Evolutionary conservation across 2,797 vertebrate genomes (phyloP).

Genomic region (Liparis tanakae): DNA sequence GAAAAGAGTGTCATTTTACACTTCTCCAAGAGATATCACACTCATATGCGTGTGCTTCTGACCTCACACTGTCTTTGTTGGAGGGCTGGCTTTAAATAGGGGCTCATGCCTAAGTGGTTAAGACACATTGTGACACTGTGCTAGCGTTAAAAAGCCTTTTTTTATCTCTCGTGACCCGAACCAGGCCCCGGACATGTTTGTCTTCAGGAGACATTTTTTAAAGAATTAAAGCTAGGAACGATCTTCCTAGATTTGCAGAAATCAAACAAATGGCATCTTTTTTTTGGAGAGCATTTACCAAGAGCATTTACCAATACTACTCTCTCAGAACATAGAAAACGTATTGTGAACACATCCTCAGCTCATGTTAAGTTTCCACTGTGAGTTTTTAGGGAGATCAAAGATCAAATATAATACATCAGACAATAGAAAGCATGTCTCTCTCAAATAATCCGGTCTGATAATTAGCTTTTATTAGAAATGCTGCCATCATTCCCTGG

Average conservation of each 20-base stretch:
- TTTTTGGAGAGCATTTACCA: not conserved
- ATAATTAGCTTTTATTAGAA: slow-evolving; percentile 69
- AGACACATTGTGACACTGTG: slow-evolving; percentile 58
- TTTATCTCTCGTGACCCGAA: slow-evolving; percentile 37
- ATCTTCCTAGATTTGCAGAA: not conserved
- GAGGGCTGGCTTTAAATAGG: slow-evolving; percentile 64
- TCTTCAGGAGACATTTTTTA: slow-evolving; percentile 20
- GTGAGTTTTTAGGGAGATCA: slow-evolving; percentile 21
- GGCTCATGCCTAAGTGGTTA: slow-evolving; percentile 53
- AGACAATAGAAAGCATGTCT: slow-evolving; percentile 21
- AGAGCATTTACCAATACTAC: not conserved
- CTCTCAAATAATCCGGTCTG: slow-evolving; percentile 35
- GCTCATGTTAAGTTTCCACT: slow-evolving; percentile 9
- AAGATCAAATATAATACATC: slow-evolving; percentile 15
- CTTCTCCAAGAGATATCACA: slow-evolving; percentile 53
- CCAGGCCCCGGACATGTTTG: not conserved
- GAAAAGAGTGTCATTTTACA: slow-evolving; percentile 46
- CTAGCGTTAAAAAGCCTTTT: slow-evolving; percentile 42
- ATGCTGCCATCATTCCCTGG: slow-evolving; percentile 24
- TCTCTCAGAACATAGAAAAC: slow-evolving; percentile 15
- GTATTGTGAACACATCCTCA: slow-evolving; percentile 15
- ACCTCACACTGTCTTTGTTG: slow-evolving; percentile 61
- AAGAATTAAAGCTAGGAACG: slow-evolving; percentile 2
- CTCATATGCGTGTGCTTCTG: slow-evolving; percentile 47
- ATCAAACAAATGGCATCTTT: not conserved